These are phyloP conservation scores for Alectoris magna DNA, from an alignment of 2,797 vertebrate genomes.

Conservation along the genomic window DNA sequence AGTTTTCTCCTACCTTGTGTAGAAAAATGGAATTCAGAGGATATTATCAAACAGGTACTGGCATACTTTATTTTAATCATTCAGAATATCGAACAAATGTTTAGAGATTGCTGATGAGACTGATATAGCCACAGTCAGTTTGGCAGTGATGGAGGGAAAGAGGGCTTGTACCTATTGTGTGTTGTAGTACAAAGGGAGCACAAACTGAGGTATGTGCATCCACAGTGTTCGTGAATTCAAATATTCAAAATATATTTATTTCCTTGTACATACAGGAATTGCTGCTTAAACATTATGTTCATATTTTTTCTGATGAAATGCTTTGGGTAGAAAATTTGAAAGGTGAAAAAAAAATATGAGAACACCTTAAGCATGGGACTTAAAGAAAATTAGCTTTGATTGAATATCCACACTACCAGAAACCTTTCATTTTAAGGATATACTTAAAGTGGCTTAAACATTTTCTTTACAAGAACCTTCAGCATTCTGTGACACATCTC, in stretches of 20 bases:
- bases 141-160: background rate
- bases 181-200: background rate
- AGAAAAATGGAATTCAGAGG: slow-evolving; percentile 2
- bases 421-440: background rate
- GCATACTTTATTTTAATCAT: background rate
- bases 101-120: background rate
- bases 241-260: background rate
- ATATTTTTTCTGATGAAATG: background rate
- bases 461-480: background rate
- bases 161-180: background rate
- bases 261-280: background rate
- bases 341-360: background rate
- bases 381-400: background rate
- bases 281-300: background rate
- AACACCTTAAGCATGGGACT: background rate
- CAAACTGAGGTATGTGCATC: background rate
- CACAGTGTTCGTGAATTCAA: background rate
- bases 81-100: background rate
- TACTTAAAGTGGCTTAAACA: background rate
- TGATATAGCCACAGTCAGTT: background rate
- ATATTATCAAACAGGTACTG: background rate
- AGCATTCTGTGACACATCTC: background rate
- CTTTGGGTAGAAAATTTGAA: background rate
- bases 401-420: background rate
- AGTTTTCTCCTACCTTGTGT: slow-evolving; percentile 8